Base-by-base conservation (phyloP, 2,113 vertebrate species). In the Urocitellus parryii region DNA sequence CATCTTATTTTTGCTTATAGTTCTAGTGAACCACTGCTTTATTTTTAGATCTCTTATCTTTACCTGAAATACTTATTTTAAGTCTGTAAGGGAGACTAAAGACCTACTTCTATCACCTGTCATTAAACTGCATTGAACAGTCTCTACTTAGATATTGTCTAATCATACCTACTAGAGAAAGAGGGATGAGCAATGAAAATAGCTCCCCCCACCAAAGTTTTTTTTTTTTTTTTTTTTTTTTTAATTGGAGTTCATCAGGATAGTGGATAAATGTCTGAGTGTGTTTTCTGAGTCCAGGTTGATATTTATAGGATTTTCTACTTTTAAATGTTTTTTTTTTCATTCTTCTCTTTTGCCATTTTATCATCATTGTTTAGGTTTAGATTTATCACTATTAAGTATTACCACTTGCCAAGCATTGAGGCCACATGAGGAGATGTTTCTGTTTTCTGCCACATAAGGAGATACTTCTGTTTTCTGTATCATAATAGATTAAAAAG, bases 291-390 rank as follows among this genome's bases (percentile, higher is more conserved):
- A 96, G 37, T 39, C 14, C 39, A 51, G 51, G 37, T 74, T 77
- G 76, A 87, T 12, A 17, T 53, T 89, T 67, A 29, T 67, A 68
- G 87, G 12, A 25, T 90, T 95, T 91, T 95, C 53, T 87, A 25
- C 83, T 82, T 87, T 91, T 70, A 48, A 24, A 22, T 93, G 65
- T 51, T 91, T 81, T 73, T 39, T 34, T 45, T 76, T 88, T 82
- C 32, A 70, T 90, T 93, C 34, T 91, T 91, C 67, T 16, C 37
- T 95, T 79, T 93, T 97, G 78, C 77, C 39, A 25, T 82, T 90
- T 95, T 86, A 37, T 77, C 39, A 39, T n/a, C 32, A 17, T 48
- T 73, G 25, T 72, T 95, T 51, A 91, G 91, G 56, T 58, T 56
- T 51, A 51, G 51, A 13, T 79, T 88, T 84, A n/a, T 96, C 65